Evolutionary conservation across 2,888 invertebrate species (phyloP), one percentile per base, ranked within the genome.

Genomic region (Papilio gigon): DNA sequence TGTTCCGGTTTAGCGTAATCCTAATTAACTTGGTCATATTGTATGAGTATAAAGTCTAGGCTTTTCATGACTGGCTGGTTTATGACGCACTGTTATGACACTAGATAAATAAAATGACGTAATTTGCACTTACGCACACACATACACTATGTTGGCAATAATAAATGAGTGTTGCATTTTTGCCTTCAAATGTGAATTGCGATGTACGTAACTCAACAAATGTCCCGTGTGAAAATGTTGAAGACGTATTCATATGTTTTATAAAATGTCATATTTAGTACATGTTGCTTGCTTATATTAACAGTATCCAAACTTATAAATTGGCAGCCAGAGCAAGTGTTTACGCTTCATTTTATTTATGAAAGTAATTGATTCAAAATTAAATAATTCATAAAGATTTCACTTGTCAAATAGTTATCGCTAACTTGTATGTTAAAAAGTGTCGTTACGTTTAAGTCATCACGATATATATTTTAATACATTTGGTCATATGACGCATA

Each of bases 211-310:
- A 65, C 65, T 25, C 22, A 33, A 59, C 58, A 65, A 58, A 37
- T 65, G 65, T 65, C 44, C 33, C 65, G 65, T 65, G 65, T 65
- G 65, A 65, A 65, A 42, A 65, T 66, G 59, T 66, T 44, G 69
- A 66, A 67, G 65, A 61, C 53, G 53, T 53, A 53, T 3, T 53
- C 27, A n/a, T 53, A 14, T 12, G 27, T 27, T 8, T 8, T 27
- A 53, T 27, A 53, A n/a, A 53, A 50, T 50, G 12, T 25, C 11
- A 25, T 5, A 25, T 44, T 6, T 44, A 20, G 3, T 11, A 40
- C n/a, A 40, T 14, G 40, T 40, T 40, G 4, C 40, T 40, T 5
- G n/a, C 12, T 9, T 33, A 33, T 4, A 4, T 33, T 33, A 33
- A 33, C 9, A 33, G 4, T n/a, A 40, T n/a, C 1, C 4, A 14